These are phyloP conservation scores for Ptilodon capucinus DNA, from an alignment of 2,888 invertebrate species.

Conservation along the genomic window DNA sequence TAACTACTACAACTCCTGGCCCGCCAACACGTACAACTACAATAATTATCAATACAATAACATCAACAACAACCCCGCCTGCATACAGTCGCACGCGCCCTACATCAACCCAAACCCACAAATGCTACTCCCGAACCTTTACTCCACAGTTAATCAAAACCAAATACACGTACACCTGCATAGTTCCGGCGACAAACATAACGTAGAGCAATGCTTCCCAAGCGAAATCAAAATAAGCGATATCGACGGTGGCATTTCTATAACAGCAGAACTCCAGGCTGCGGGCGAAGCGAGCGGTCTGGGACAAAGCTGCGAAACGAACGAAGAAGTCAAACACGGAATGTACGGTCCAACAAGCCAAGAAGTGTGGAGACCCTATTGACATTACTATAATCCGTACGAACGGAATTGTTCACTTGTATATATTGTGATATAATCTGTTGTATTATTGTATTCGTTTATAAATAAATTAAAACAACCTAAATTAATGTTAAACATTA, in stretches of 20 bases:
- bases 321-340: conserved; percentile 79
- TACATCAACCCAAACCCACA: conserved; percentile 85
- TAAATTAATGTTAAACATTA: conserved; percentile 79
- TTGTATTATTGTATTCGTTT: conserved; percentile 17
- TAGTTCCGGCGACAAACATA: conserved; percentile 84
- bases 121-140: conserved; percentile 90
- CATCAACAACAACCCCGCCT: conserved; percentile 78
- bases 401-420: conserved; percentile 62
- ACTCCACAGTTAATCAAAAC: conserved; percentile 93
- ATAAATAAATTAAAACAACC: conserved; percentile 32
- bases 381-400: conserved; percentile 57
- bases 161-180: conserved; percentile 93
- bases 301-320: conserved; percentile 77
- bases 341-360: conserved; percentile 64
- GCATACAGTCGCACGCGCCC: conserved; percentile 80
- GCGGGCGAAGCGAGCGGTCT: conserved; percentile 73
- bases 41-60: conserved; percentile 89
- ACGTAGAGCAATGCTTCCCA: conserved; percentile 85
- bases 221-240: conserved; percentile 84
- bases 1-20: conserved; percentile 84
- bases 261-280: conserved; percentile 74
- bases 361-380: conserved; percentile 91
- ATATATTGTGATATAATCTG: conserved; percentile 77
- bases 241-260: conserved; percentile 81
- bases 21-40: conserved; percentile 85